These are phyloP conservation scores for Acholoe squamosa DNA, from an alignment of 2,888 invertebrate species.

Conservation along the genomic window DNA sequence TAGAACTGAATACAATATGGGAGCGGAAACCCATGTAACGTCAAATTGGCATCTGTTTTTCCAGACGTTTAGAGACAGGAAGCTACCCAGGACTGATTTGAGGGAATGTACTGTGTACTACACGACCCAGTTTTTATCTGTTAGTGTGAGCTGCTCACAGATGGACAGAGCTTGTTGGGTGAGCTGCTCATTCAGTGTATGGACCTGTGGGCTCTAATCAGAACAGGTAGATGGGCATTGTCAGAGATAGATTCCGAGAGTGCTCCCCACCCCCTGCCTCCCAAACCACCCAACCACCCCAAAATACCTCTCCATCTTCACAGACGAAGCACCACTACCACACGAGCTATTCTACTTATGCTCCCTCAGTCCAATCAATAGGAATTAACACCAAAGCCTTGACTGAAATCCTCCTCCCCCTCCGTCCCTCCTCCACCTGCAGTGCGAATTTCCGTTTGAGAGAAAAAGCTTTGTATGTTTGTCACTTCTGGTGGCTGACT, in stretches of 20 bases:
- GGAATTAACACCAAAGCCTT: background rate
- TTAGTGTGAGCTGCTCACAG: background rate
- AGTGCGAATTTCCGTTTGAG: background rate
- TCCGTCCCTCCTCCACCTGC: background rate
- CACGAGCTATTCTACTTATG: no score
- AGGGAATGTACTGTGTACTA: background rate
- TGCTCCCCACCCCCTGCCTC: no score
- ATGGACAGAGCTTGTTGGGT: background rate
- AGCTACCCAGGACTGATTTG: background rate
- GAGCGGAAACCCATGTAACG: constrained; percentile 3
- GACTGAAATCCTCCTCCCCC: background rate
- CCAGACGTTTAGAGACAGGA: constrained; percentile 11
- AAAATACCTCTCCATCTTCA: no score
- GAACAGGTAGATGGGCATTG: constrained; percentile 17
- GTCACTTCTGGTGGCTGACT: constrained; percentile 25
- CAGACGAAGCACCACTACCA: no score
- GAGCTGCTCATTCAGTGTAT: background rate
- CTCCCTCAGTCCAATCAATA: background rate
- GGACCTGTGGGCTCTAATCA: constrained; percentile 2
- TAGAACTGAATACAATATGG: background rate
- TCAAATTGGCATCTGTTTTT: constrained; percentile 36
- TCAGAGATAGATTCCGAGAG: background rate
- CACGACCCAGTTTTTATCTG: background rate
- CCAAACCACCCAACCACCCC: no score
- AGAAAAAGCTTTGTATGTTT: constrained; percentile 16